A percentile compares a stretch with the other conserved stretches of the same genome.
These are phyloP conservation scores for Myrmecophaga tridactyla DNA, from an alignment of 2,113 vertebrate species.

Conservation along the genomic window DNA sequence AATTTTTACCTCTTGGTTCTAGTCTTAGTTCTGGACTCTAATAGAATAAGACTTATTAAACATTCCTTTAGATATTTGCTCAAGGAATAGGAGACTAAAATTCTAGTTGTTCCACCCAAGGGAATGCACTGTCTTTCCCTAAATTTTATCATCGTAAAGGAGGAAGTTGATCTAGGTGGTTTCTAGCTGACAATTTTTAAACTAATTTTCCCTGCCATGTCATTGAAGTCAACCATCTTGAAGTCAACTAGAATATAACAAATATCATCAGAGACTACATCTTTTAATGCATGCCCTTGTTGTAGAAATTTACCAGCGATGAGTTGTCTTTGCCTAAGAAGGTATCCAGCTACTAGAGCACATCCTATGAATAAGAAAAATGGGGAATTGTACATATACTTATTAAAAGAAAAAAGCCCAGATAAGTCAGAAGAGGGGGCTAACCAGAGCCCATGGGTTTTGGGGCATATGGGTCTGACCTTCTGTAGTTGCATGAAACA, in stretches of 20 bases:
- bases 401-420: not conserved
- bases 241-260: conserved; percentile 25
- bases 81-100: not conserved
- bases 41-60: not conserved
- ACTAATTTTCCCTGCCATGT: conserved; percentile 20
- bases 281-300: not conserved
- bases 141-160: not conserved
- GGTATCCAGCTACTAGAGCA: not conserved
- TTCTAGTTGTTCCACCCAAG: not conserved
- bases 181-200: conserved; percentile 30
- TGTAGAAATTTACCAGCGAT: not conserved
- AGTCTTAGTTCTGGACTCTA: not conserved
- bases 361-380: not conserved
- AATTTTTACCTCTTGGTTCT: not conserved
- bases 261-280: not conserved
- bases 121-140: not conserved
- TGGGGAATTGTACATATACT: not conserved
- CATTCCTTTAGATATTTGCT: not conserved
- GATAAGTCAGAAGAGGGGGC: not conserved
- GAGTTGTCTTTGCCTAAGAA: not conserved
- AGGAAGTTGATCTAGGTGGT: not conserved
- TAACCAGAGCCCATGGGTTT: not conserved
- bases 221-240: conserved; percentile 27
- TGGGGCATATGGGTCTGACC: not conserved
- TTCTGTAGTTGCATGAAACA: not conserved